Evolutionary conservation across 2,888 invertebrate species (phyloP).

Genomic region (Cataglyphis albicans): DNA sequence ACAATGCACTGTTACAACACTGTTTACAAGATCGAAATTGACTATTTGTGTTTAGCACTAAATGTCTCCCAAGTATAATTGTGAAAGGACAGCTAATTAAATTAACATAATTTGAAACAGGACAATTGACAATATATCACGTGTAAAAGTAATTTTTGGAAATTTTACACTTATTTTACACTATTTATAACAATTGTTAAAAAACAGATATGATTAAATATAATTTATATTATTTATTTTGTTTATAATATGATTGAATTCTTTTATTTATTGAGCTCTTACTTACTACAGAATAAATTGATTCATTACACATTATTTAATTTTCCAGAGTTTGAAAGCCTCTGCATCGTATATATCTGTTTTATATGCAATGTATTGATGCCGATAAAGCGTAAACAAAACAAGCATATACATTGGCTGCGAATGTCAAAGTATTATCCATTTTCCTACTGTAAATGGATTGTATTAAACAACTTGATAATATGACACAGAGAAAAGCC

Average conservation of each 20-base stretch:
- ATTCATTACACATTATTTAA: conserved; percentile 19
- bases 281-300: neutral
- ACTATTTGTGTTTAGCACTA: neutral
- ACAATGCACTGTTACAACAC: conserved; percentile 7
- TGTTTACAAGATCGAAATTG: neutral
- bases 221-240: conserved; percentile 21
- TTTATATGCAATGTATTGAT: conserved; percentile 47
- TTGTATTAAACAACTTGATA: conserved; percentile 1
- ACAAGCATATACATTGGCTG: neutral
- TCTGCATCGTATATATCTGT: conserved; percentile 49
- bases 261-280: neutral
- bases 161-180: neutral
- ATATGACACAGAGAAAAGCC: neutral
- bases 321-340: conserved; percentile 46
- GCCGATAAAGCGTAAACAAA: neutral
- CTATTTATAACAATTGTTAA: neutral
- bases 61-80: neutral
- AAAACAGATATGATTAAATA: neutral
- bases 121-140: neutral
- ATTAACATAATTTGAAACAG: neutral
- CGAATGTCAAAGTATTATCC: neutral
- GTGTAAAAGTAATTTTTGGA: neutral
- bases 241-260: neutral
- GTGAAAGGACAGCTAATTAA: neutral
- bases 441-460: neutral